These are phyloP conservation scores for Enteromius mattozi DNA, from an alignment of 2,797 vertebrate genomes.

Conservation along the genomic window DNA sequence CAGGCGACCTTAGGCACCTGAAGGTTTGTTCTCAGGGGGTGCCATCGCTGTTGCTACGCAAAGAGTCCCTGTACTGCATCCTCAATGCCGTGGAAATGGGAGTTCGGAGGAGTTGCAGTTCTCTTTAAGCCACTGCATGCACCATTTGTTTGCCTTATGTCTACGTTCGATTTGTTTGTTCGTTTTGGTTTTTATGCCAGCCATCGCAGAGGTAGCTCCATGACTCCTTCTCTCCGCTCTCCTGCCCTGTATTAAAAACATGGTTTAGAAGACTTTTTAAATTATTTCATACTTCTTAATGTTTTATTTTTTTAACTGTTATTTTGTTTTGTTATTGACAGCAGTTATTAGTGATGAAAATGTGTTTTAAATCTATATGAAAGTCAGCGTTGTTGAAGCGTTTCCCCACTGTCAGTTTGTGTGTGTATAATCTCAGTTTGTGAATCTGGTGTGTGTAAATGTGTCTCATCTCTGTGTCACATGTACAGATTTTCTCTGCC, in stretches of 20 bases:
- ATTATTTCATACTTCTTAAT: slow-evolving; percentile 95
- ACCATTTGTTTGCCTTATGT: slow-evolving; percentile 82
- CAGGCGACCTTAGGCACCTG: slow-evolving; percentile 49
- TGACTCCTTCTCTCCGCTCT: slow-evolving; percentile 75
- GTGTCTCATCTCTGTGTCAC: slow-evolving; percentile 85
- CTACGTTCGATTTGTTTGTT: slow-evolving; percentile 61
- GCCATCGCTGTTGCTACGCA: slow-evolving; percentile 45
- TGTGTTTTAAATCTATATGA: slow-evolving; percentile 81
- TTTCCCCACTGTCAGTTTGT: slow-evolving; percentile 76
- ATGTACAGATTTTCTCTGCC: slow-evolving; percentile 94
- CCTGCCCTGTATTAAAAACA: slow-evolving; percentile 72
- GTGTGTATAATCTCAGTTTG: slow-evolving; percentile 79
- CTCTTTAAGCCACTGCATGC: slow-evolving; percentile 78
- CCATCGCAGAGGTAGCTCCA: slow-evolving; percentile 64
- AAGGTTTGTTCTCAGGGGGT: slow-evolving; percentile 59
- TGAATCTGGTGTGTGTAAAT: slow-evolving; percentile 89
- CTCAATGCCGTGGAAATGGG: slow-evolving; percentile 25
- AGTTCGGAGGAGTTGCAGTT: slow-evolving; percentile 50
- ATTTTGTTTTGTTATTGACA: slow-evolving; percentile 75
- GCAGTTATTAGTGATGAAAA: slow-evolving; percentile 81
- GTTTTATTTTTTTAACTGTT: slow-evolving; percentile 71
- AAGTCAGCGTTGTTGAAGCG: slow-evolving; percentile 81
- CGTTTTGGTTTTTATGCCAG: slow-evolving; percentile 50
- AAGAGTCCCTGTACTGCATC: slow-evolving; percentile 45
- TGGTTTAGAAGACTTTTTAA: slow-evolving; percentile 92